A percentile compares a stretch with the other conserved stretches of the same genome.
Evolutionary conservation across 2,888 invertebrate species (phyloP).

Genomic region (Vannuccia rotundouncinata): DNA sequence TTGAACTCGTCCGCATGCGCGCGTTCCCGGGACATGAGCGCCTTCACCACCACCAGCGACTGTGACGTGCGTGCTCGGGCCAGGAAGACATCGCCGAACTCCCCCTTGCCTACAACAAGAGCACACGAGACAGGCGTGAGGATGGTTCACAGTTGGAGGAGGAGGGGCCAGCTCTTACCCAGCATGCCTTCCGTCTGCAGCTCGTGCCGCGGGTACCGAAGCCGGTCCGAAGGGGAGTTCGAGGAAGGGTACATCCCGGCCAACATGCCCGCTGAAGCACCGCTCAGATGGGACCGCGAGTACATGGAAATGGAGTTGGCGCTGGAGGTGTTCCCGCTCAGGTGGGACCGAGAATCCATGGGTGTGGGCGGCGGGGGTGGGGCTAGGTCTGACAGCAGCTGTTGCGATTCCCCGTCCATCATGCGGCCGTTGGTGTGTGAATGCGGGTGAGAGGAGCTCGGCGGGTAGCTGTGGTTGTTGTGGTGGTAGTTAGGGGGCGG

Average conservation of each 20-base stretch:
- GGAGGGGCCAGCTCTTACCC: slow-evolving; percentile 54
- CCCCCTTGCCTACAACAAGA: slow-evolving; percentile 67
- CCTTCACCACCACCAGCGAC: slow-evolving; percentile 54
- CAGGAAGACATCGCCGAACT: slow-evolving; percentile 81
- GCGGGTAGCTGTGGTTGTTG: not conserved
- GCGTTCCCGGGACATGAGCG: slow-evolving; percentile 50
- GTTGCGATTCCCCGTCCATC: not conserved
- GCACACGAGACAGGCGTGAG: not conserved
- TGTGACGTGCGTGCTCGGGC: slow-evolving; percentile 62
- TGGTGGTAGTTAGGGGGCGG: not conserved
- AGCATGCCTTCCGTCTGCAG: slow-evolving; percentile 63
- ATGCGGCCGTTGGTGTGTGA: not conserved
- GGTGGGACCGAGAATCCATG: slow-evolving; percentile 34
- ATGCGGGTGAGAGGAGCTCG: not conserved
- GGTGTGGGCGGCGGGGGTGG: slow-evolving; percentile 29
- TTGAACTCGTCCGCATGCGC: slow-evolving; percentile 66
- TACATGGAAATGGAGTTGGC: slow-evolving; percentile 33
- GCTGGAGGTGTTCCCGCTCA: slow-evolving; percentile 29
- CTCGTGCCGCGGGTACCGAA: slow-evolving; percentile 64
- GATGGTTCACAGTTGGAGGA: not conserved
- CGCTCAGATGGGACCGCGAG: slow-evolving; percentile 35
- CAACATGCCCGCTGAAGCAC: slow-evolving; percentile 13
- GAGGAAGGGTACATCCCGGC: not conserved
- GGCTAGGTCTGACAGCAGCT: not conserved
- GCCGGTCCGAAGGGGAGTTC: slow-evolving; percentile 3